Conservation (phyloP, 2,797 vertebrate genomes). For the Phylloscopus collybita region DNA sequence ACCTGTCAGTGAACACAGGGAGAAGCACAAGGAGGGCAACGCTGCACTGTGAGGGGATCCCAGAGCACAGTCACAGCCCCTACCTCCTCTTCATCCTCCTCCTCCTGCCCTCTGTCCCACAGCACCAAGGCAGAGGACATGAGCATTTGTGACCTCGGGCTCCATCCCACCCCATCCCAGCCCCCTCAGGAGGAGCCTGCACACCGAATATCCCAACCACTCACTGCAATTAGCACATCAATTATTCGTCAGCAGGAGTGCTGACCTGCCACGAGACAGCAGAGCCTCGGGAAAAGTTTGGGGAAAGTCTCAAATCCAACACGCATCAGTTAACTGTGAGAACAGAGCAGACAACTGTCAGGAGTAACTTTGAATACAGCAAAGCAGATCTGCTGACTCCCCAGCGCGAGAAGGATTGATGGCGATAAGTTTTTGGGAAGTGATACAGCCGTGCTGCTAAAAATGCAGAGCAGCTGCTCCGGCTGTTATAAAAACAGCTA, state of each 20-base stretch:
- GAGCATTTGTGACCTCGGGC: neutral
- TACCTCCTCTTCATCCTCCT: neutral
- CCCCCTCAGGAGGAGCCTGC: no score
- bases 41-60: neutral
- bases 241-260: neutral
- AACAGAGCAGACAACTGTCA: slow-evolving; percentile 30
- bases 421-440: slow-evolving; percentile 63
- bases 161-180: neutral
- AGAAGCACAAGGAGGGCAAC: neutral
- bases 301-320: slow-evolving; percentile 49
- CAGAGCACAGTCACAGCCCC: neutral
- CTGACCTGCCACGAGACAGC: neutral
- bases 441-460: slow-evolving; percentile 50
- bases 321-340: slow-evolving; percentile 35
- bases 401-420: slow-evolving; percentile 65
- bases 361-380: slow-evolving; percentile 57
- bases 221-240: neutral
- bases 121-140: neutral
- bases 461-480: slow-evolving; percentile 72
- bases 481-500: slow-evolving; percentile 70
- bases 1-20: neutral
- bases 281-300: slow-evolving; percentile 63
- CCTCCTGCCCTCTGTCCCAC: neutral
- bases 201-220: neutral
- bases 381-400: slow-evolving; percentile 49